Conservation (phyloP, 2,113 vertebrate genomes). For the Mastomys natalensis region DNA sequence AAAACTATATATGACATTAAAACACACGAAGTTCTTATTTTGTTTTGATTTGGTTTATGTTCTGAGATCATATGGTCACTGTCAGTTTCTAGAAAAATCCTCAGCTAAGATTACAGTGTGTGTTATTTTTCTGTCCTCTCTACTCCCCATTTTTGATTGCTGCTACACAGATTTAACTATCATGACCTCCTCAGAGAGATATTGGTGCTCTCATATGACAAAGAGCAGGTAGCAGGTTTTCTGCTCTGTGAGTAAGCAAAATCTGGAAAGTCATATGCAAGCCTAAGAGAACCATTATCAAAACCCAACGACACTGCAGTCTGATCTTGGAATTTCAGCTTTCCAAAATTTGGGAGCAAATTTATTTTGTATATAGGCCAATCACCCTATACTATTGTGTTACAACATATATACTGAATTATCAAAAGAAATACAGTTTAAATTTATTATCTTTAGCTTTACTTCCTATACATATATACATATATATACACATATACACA, state of each 20-base stretch:
- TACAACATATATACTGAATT: background rate
- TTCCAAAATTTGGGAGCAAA: background rate
- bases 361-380: background rate
- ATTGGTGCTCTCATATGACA: background rate
- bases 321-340: background rate
- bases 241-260: background rate
- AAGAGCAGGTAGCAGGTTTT: background rate
- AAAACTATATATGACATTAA: background rate
- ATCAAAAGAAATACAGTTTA: background rate
- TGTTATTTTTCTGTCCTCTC: background rate
- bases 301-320: background rate
- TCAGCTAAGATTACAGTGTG: slow-evolving; percentile 6
- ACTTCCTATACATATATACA: too few relatives aligned
- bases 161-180: background rate
- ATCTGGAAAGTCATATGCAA: too few relatives aligned
- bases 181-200: background rate
- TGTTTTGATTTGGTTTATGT: background rate
- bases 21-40: background rate
- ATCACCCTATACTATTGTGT: background rate
- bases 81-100: slow-evolving; percentile 28
- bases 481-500: too few relatives aligned
- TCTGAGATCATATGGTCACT: background rate
- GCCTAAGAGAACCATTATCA: background rate
- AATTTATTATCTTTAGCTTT: too few relatives aligned
- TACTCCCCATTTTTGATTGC: background rate